phyloP scores from a whole-genome alignment of 2,113 vertebrate species.

The Ia io region DNA sequence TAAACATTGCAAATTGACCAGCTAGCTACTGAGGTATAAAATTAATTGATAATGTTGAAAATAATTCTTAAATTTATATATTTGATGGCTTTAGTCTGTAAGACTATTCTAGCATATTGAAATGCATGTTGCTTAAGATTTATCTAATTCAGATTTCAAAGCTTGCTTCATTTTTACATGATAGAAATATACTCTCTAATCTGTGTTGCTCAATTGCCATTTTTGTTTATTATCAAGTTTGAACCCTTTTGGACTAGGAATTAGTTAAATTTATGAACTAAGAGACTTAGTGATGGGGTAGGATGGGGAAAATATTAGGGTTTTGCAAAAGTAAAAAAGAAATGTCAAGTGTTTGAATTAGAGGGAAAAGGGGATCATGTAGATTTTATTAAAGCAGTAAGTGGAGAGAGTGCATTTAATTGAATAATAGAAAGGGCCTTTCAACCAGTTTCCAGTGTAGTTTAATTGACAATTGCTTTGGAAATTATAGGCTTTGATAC shows the following conservation, averaged over 20 bases:
- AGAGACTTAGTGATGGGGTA: not conserved
- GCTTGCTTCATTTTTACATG: constrained; percentile 23
- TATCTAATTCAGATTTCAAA: constrained; percentile 16
- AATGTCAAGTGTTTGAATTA: not conserved
- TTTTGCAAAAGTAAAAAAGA: not conserved
- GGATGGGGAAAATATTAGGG: not conserved
- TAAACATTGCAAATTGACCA: constrained; percentile 33
- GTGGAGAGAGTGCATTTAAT: not conserved
- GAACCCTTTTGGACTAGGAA: not conserved
- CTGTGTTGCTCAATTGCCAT: not conserved
- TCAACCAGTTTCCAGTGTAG: not conserved
- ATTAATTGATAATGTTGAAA: constrained; percentile 53
- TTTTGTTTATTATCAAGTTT: constrained; percentile 37
- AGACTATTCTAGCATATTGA: constrained; percentile 50
- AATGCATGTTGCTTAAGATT: constrained; percentile 49
- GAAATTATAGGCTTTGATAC: constrained; percentile 44
- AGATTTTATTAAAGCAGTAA: not conserved
- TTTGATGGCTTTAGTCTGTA: constrained; percentile 53
- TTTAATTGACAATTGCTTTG: constrained; percentile 3
- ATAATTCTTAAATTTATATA: constrained; percentile 54
- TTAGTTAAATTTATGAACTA: constrained; percentile 36
- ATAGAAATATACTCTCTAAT: not conserved
- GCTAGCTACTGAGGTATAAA: constrained; percentile 17
- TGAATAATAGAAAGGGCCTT: not conserved
- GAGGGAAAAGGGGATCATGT: not conserved